Evolutionary conservation across 2,797 vertebrate genomes (phyloP).

Genomic region (Intellagama lesueurii): DNA sequence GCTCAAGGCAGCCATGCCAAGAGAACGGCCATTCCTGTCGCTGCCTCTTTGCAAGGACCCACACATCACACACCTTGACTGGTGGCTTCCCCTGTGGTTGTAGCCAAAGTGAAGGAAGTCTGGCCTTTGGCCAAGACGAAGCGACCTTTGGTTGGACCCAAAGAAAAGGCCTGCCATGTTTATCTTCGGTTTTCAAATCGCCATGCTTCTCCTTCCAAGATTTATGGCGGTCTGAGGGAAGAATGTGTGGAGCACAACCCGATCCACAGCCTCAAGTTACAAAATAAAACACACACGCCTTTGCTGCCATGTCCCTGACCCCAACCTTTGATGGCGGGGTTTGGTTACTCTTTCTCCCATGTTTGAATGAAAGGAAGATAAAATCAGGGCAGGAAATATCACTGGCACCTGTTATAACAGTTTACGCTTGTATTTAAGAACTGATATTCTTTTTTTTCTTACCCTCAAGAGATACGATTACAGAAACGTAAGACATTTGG

Average conservation of each 20-base stretch:
- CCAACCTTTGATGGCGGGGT: neutral
- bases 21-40: neutral
- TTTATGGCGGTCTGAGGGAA: neutral
- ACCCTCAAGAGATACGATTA: neutral
- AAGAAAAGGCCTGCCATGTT: neutral
- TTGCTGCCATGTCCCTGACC: neutral
- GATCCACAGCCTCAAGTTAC: neutral
- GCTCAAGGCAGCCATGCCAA: neutral
- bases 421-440: neutral
- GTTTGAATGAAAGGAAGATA: neutral
- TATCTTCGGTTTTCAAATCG: neutral
- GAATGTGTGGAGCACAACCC: neutral
- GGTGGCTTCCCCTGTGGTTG: too few species aligned
- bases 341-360: neutral
- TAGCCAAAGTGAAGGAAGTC: neutral
- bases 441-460: neutral
- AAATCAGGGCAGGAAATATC: constrained; percentile 12
- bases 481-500: neutral
- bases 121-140: neutral
- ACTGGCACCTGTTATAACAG: neutral
- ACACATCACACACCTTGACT: neutral
- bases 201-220: neutral
- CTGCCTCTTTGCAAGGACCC: too few species aligned
- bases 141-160: neutral
- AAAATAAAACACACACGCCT: neutral